Base-by-base conservation (phyloP, 2,113 vertebrate species). In the Cnemophilus loriae region DNA sequence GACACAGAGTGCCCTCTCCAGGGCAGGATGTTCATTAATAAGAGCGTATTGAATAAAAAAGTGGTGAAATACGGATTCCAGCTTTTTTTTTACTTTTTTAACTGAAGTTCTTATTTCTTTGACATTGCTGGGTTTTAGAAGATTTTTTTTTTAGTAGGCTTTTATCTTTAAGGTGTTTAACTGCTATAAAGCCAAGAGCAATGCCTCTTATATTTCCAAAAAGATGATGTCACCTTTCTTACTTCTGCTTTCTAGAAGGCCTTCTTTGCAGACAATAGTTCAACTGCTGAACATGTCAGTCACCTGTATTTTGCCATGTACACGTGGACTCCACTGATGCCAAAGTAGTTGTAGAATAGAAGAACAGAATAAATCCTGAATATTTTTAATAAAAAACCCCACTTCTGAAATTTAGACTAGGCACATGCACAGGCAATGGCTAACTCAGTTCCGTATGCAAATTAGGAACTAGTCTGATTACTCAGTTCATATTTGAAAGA, bases 1-100 rank as follows among this genome's bases (percentile, higher is more conserved):
- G 92, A 90, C 83, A 80, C 75, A 94, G 88, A 97, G 88, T 94
- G 95, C 95, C 96, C 92, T 97, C 96, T 97, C 95, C 94, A 96
- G 96, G 95, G 63, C 88, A 96, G 71, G 79, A 69, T 94, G 83
- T 67, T 97, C 63, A 80, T 86, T 90, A 83, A 39, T 93, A 74
- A 85, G 41, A 68, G 18, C 33, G 4, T 64, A 8, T 22, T 63
- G 47, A 71, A 89, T 17, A 12, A 84, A 87, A 81, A 61, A 63
- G 2, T 44, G 10, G 8, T 46, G 7, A 80, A 69, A 13, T 46
- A 33, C n/a, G 5, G 21, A 78, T 68, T 55, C 7, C 56, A 77
- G 28, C 7, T 32, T 49, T 56, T 39, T 59, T n/a, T 28, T 27
- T 44, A 23, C 6, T 47, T 84, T 47, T 60, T 26, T 6, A 27